Base-by-base conservation (phyloP, 2,888 invertebrate species). In the Melangyna quadrimaculata region DNA sequence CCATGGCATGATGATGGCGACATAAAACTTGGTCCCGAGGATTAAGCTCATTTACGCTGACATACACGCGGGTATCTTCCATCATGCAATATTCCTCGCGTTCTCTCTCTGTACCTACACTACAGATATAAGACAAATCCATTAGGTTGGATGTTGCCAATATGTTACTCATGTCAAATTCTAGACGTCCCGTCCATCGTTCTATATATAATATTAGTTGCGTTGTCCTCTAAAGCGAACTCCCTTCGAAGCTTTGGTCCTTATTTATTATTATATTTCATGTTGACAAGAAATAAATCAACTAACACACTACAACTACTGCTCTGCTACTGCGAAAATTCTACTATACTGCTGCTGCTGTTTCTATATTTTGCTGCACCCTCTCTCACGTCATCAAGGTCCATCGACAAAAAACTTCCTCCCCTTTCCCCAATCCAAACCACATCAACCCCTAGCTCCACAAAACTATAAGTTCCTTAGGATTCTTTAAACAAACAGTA, bases 251-350 rank as follows among this genome's bases (percentile, higher is more conserved):
- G 80, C 77, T 72, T 80, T 63, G 80, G 63, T 80, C 70, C 80
- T 86, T 86, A 86, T 86, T 86, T 86, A 86, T 86, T 86, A 86
- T 86, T 81, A 86, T 86, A 86, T 86, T 86, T 86, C 86, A 86
- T 86, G 86, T 86, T 86, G 86, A 86, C 86, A 86, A 86, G 73
- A 86, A 86, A 86, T 86, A 86, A 86, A 86, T 86, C 86, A 86
- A 78, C 86, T 73, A 70, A 73, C 80, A 78, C 86, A 57, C 61
- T 69, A 10, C 32, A 32, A 4, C 35, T 35, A 19, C 27, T 55
- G 1, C 32, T 32, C n/a, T n/a, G n/a, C n/a, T n/a, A n/a, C n/a
- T n/a, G n/a, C n/a, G n/a, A n/a, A n/a, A n/a, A n/a, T n/a, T n/a
- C n/a, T n/a, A n/a, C n/a, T n/a, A n/a, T n/a, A 32, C 12, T 57